phyloP scores from a whole-genome alignment of 1,140 invertebrate genomes.

The Apolygus lucorum region DNA sequence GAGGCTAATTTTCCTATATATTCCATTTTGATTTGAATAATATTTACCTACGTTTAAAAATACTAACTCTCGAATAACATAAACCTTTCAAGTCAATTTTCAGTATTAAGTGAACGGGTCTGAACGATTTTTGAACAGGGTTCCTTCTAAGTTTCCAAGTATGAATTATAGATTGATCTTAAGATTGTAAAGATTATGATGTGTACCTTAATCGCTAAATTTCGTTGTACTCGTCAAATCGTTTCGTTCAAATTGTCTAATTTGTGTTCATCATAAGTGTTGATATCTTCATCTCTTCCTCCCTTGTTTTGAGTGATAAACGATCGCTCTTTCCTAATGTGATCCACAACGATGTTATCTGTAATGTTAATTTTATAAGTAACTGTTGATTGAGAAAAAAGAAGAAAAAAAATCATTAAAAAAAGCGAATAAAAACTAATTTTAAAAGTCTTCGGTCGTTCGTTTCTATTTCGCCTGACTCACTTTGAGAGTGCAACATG shows the following conservation, averaged over 20 bases:
- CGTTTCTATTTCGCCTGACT: too few relatives aligned
- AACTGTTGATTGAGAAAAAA: constrained; percentile 11
- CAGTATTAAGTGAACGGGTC: neutral
- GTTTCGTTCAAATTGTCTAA: neutral
- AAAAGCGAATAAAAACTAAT: neutral
- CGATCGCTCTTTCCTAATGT: constrained; percentile 1
- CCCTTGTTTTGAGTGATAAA: neutral
- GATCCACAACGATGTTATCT: constrained; percentile 16
- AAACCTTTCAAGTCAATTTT: neutral
- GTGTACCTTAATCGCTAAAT: too few relatives aligned
- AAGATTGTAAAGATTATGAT: too few relatives aligned
- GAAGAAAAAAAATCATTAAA: constrained; percentile 3
- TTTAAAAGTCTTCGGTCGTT: neutral
- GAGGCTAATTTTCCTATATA: too few relatives aligned
- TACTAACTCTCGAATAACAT: too few relatives aligned
- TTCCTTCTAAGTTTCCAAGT: constrained; percentile 1
- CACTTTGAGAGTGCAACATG: too few relatives aligned
- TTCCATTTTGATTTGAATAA: too few relatives aligned
- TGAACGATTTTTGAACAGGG: neutral
- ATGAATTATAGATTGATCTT: too few relatives aligned
- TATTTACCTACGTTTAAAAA: too few relatives aligned
- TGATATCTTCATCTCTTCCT: neutral
- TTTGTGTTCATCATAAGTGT: too few relatives aligned
- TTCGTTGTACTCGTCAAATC: neutral
- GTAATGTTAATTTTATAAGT: constrained; percentile 13